These are phyloP conservation scores for Rhingia campestris DNA, from an alignment of 2,888 invertebrate genomes.

Conservation along the genomic window DNA sequence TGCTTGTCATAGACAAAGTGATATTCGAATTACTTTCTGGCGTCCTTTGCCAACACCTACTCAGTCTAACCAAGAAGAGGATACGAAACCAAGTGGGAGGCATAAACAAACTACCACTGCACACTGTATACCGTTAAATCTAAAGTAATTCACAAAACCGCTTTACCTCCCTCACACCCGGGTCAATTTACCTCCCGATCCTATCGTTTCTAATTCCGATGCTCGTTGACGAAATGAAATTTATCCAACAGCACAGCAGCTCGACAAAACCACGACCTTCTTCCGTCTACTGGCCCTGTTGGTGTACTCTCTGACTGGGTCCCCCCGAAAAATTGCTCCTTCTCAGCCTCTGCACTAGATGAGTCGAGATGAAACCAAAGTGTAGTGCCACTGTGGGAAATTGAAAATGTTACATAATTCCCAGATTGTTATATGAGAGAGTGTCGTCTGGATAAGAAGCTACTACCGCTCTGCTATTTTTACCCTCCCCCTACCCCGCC, in stretches of 20 bases:
- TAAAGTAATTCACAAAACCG: slow-evolving; percentile 51
- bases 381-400: slow-evolving; percentile 66
- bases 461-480: slow-evolving; percentile 8
- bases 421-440: slow-evolving; percentile 68
- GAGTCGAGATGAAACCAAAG: slow-evolving; percentile 46
- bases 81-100: neutral
- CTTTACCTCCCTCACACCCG: neutral
- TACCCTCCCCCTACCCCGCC: slow-evolving; percentile 27
- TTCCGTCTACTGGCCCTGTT: neutral
- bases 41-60: slow-evolving; percentile 36
- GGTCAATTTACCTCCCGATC: neutral
- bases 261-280: slow-evolving; percentile 40
- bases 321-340: slow-evolving; percentile 29
- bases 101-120: neutral
- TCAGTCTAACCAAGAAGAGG: slow-evolving; percentile 7
- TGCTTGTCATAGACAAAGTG: slow-evolving; percentile 42
- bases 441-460: slow-evolving; percentile 63
- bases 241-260: slow-evolving; percentile 29
- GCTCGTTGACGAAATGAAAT: slow-evolving; percentile 48
- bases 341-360: slow-evolving; percentile 8
- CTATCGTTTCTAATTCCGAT: slow-evolving; percentile 3
- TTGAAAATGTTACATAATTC: slow-evolving; percentile 68
- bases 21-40: slow-evolving; percentile 41
- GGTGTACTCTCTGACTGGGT: slow-evolving; percentile 18
- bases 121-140: slow-evolving; percentile 39